A percentile compares a stretch with the other conserved stretches of the same genome.
phyloP scores from a whole-genome alignment of 2,113 vertebrate species.

The Melospiza georgiana region DNA sequence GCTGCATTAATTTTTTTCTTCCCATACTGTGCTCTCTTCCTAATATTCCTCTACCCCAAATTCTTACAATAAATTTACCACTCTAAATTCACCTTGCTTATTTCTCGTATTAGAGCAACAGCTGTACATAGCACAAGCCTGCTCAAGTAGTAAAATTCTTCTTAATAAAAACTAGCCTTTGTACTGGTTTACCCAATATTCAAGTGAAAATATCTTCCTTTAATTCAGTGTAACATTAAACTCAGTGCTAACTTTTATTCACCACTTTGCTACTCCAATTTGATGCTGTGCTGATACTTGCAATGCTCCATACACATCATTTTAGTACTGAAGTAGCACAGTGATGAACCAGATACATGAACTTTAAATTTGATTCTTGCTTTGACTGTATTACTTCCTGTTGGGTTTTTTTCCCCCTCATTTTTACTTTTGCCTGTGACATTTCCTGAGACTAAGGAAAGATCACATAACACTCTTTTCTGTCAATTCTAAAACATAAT shows the following conservation, averaged over 20 bases:
- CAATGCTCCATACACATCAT: background rate
- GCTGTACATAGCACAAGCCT: background rate
- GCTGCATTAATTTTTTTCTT: background rate
- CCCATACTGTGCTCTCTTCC: background rate
- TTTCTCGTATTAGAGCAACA: background rate
- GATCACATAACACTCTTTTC: background rate
- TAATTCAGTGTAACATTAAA: background rate
- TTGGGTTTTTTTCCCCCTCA: accelerated
- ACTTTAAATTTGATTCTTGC: background rate
- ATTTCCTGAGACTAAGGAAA: background rate
- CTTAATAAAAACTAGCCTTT: background rate
- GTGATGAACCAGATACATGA: background rate
- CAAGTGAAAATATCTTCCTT: background rate
- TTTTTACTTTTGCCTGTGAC: background rate
- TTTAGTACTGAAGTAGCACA: background rate
- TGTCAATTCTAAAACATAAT: background rate
- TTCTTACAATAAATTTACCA: background rate
- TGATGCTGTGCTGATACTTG: background rate
- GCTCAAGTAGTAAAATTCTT: background rate
- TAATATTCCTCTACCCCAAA: background rate
- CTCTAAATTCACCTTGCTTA: background rate
- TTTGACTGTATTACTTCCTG: background rate
- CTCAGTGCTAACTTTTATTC: background rate
- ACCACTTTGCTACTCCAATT: background rate
- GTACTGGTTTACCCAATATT: background rate